A percentile compares a stretch with the other conserved stretches of the same genome.
Evolutionary conservation across 2,797 vertebrate species (phyloP).

Genomic region (Falco biarmicus): DNA sequence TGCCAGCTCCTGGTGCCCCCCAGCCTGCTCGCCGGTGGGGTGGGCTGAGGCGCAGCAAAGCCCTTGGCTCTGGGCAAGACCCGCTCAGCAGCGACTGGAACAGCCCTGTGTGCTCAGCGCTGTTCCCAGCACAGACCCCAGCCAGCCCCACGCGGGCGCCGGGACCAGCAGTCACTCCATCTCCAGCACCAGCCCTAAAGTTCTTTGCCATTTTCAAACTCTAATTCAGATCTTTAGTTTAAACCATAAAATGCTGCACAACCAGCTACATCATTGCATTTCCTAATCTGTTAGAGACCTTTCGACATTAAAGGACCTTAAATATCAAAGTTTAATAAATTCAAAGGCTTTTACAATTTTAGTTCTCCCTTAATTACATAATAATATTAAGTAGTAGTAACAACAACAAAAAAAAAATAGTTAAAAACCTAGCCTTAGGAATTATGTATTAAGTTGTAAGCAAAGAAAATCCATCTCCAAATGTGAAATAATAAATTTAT

Average conservation of each 20-base stretch:
- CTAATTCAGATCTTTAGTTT: not conserved
- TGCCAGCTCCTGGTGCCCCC: not conserved
- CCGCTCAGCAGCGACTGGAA: too few relatives aligned
- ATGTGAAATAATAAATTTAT: not conserved
- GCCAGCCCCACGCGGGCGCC: not conserved
- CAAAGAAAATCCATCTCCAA: not conserved
- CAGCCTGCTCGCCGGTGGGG: not conserved
- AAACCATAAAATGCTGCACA: not conserved
- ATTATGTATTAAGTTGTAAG: not conserved
- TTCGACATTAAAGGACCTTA: not conserved
- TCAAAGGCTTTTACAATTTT: not conserved
- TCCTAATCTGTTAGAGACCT: not conserved
- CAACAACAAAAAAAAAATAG: too few relatives aligned
- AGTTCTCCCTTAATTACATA: not conserved
- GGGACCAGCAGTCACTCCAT: too few relatives aligned
- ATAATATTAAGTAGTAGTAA: not conserved
- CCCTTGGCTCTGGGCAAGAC: too few relatives aligned
- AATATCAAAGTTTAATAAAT: not conserved
- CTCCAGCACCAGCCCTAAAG: not conserved
- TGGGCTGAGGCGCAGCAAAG: too few relatives aligned
- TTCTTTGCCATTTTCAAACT: not conserved
- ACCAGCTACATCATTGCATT: not conserved
- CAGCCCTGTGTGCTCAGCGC: not conserved
- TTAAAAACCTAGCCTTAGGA: not conserved
- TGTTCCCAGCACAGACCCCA: not conserved